A percentile compares a stretch with the other conserved stretches of the same genome.
Conservation (phyloP, 2,888 invertebrate species). For the Hoplodrina blanda region DNA sequence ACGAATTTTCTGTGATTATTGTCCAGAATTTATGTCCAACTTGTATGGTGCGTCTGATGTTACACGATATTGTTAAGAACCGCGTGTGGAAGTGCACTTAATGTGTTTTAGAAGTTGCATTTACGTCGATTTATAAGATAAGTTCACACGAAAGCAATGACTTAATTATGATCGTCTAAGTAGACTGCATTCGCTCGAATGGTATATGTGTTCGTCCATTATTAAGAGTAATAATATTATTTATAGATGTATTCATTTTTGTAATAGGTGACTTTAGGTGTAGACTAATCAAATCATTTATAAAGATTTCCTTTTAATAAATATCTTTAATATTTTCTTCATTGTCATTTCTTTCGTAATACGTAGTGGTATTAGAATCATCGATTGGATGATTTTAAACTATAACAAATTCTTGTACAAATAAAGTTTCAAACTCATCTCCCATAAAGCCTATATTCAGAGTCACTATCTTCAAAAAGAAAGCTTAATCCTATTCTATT, state of each 20-base stretch:
- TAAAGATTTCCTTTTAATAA: constrained; percentile 56
- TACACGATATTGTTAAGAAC: constrained; percentile 61
- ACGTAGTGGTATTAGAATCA: constrained; percentile 51
- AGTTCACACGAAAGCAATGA: constrained; percentile 85
- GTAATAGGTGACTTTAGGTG: constrained; percentile 76
- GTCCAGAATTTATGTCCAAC: constrained; percentile 62
- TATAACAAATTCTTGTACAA: constrained; percentile 71
- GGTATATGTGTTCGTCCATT: constrained; percentile 90
- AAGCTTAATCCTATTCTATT: constrained; percentile 71
- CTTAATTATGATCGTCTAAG: constrained; percentile 82
- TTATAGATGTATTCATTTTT: constrained; percentile 85
- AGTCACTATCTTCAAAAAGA: constrained; percentile 73
- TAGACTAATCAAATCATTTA: constrained; percentile 71
- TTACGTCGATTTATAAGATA: constrained; percentile 80
- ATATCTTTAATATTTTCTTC: constrained; percentile 49
- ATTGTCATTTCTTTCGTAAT: constrained; percentile 49
- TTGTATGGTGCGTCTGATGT: constrained; percentile 59
- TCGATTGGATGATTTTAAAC: constrained; percentile 56
- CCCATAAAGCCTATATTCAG: constrained; percentile 69
- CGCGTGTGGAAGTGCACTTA: constrained; percentile 74
- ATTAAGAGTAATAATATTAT: constrained; percentile 83
- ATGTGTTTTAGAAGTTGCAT: constrained; percentile 83
- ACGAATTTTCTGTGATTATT: constrained; percentile 70
- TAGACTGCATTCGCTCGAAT: constrained; percentile 90
- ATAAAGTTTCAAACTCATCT: constrained; percentile 67